Evolutionary conservation across 2,113 vertebrate species (phyloP), one percentile per base, ranked within the genome.

Genomic region (Platanista minor): DNA sequence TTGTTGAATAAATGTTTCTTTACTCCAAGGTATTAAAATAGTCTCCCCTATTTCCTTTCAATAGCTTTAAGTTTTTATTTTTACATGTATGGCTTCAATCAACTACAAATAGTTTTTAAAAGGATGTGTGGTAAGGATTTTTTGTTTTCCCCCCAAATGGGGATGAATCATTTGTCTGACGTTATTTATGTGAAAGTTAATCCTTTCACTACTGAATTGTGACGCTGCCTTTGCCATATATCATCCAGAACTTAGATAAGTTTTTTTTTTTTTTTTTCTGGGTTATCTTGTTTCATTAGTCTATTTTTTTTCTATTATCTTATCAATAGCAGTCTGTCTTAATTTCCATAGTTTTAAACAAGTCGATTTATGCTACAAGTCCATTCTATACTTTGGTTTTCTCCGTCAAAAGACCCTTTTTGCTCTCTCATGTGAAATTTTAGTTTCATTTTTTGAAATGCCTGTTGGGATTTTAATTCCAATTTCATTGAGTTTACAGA

Each of bases 401-500:
- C 33, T 54, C 13, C 41, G 43, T 52, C 43, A 85, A 77, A 96
- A 91, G 9, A 67, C 25, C 9, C 33, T 49, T 88, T 74, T 74
- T 80, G 27, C 6, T 85, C 39, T 94, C 81, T 49, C 29, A 78
- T 10, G 4, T 72, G 18, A 88, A 66, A 36, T 95, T 87, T 62
- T 49, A 84, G 39, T 94, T 92, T 90, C 39, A 90, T 46, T 66
- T 66, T 57, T 31, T 12, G 43, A 91, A 93, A 66, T n/a, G 9
- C 13, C 59, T 89, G 13, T 25, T 85, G 43, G 8, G 33, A 96
- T 86, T 96, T 86, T 77, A 8, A 91, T 90, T 90, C 17, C 36
- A 91, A 52, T 89, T 86, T 96, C n/a, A 91, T 27, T 74, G 13
- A 97, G 41, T 82, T 75, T 59, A 81, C 75, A 75, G 49, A 59